Base-by-base conservation (phyloP, 2,797 vertebrate species). In the Potorous gilbertii region DNA sequence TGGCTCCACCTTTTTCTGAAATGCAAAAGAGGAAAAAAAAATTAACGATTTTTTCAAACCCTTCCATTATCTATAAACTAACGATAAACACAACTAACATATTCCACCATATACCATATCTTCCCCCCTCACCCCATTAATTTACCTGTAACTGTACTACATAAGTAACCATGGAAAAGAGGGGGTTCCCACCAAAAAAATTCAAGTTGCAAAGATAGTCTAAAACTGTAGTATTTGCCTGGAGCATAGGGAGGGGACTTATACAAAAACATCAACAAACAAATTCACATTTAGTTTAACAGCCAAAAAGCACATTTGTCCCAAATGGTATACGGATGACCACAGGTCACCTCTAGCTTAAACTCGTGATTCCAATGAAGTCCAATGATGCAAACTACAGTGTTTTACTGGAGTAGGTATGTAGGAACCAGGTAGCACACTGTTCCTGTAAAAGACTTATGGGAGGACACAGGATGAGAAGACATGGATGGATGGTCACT, bases 1-100 rank as follows among this genome's bases (percentile, higher is more conserved):
- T 0, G 98, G 96, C n/a, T 99, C 99, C 56, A 99, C 97, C 96
- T 98, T 99, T 99, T 99, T 99, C 99, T 99, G 97, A n/a, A 81
- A 97, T 34, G 96, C 0, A 87, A 16, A 95, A 95, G 2, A 66
- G 87, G 87, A 40, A 27, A 91, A 96, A 97, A 91, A 95, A 46
- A 96, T 96, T 97, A 93, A n/a, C 10, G 90, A 96, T 92, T 95
- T 95, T 96, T 31, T 92, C n/a, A 92, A 52, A 31, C 13, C 24
- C 46, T 92, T 56, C 93, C 55, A 87, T 18, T 93, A 52, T 90
- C 56, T 91, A 55, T 94, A 94, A 92, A 96, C 52, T 6, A 52
- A 52, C 52, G 6, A 52, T 52, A 52, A 59, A 54, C 28, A 96
- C 29, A 97, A 91, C 3, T 92, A 29, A 54, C 18, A 93, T 56